These are phyloP conservation scores for Melitaea cinxia DNA, from an alignment of 1,140 invertebrate genomes.

Conservation along the genomic window DNA sequence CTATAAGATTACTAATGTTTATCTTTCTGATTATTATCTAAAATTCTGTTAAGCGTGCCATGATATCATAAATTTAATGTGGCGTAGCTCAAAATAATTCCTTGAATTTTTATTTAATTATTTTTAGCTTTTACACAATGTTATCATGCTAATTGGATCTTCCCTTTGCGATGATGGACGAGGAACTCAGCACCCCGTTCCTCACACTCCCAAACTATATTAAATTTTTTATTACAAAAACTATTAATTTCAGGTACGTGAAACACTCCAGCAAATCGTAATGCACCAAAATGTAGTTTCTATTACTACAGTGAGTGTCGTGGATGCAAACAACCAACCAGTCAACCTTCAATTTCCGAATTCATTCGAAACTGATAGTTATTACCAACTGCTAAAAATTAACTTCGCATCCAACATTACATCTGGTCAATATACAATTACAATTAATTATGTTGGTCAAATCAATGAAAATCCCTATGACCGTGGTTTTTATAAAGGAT, in stretches of 20 bases:
- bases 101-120: too few relatives aligned
- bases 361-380: conserved; percentile 54
- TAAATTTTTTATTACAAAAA: not conserved
- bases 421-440: conserved; percentile 57
- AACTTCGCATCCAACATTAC: conserved; percentile 51
- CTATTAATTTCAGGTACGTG: conserved; percentile 50
- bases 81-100: not conserved
- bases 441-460: conserved; percentile 50
- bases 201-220: too few relatives aligned
- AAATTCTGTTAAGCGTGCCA: not conserved
- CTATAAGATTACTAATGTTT: not conserved
- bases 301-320: conserved; percentile 51
- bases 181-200: too few relatives aligned
- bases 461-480: conserved; percentile 67
- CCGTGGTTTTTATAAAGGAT: conserved; percentile 71
- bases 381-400: conserved; percentile 62
- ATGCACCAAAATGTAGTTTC: conserved; percentile 67
- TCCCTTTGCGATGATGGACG: too few relatives aligned
- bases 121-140: too few relatives aligned
- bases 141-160: too few relatives aligned
- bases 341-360: conserved; percentile 46
- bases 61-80: not conserved
- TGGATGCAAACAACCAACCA: conserved; percentile 37
- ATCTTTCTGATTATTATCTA: not conserved
- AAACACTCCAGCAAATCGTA: conserved; percentile 61